Evolutionary conservation across 1,140 invertebrate genomes (phyloP), one percentile per base, ranked within the genome.

Genomic region (Muscidifurax raptorellus): DNA sequence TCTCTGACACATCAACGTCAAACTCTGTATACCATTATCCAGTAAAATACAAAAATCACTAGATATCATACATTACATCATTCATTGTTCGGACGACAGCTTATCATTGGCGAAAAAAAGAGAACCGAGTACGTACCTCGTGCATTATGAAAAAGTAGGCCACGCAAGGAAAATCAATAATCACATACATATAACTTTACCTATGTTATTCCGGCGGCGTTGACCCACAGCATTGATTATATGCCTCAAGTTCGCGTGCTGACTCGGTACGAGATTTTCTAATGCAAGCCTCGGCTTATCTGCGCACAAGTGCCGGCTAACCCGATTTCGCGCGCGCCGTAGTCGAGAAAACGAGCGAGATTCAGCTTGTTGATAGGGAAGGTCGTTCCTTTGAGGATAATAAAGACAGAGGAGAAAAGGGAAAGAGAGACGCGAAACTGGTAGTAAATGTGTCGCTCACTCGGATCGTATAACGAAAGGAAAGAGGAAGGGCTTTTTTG

Each of bases 201-300:
- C 9, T 40, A 9, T 40, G 36, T 40, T 40, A 40, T 40, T 40
- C 36, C 36, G 36, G 36, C 36, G 5, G 7, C 22, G 44, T 28
- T 83, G 82, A 83, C 82, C 82, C 75, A 9, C 22, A 30, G 72
- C 74, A 83, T 67, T 78, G 64, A 69, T 83, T 83, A 83, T 44
- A 69, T 30, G 28, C 25, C 66, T 78, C 9, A 52, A 44, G 32
- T 44, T 83, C n/a, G 82, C 82, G 82, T 78, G 82, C 40, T 40
- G 12, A 30, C 18, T 13, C n/a, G 52, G 22, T 4, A 71, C 12
- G 28, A 77, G 74, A 83, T 83, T 83, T 83, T 77, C 59, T 44
- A 67, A 47, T 28, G 32, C 12, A 6, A 82, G 30, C 47, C 40
- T 52, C 27, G 15, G 25, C 74, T 69, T 44, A 64, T 76, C 52